Percentiles rank a stretch among this genome's conserved stretches.
Conservation (phyloP, 2,888 invertebrate genomes). For the Cephalotes varians region DNA sequence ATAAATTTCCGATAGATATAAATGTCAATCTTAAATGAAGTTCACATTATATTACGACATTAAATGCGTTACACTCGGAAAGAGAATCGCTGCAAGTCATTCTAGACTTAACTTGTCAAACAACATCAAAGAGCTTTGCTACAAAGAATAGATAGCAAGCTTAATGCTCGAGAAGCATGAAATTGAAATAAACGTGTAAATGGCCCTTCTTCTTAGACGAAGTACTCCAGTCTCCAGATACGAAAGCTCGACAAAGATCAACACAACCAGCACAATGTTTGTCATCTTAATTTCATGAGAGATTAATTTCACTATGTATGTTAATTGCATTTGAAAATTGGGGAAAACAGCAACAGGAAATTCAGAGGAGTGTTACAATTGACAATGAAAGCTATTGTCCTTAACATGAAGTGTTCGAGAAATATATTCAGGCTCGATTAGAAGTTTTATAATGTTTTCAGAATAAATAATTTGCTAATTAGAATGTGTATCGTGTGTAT, state of each 20-base stretch:
- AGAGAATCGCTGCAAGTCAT: background rate
- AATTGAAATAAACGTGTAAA: conserved; percentile 22
- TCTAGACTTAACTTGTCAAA: conserved; percentile 11
- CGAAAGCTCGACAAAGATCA: background rate
- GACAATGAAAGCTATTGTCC: background rate
- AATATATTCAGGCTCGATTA: background rate
- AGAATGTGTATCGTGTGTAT: background rate
- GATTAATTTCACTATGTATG: too few relatives aligned
- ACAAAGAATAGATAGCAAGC: background rate
- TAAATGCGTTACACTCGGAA: background rate
- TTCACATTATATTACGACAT: conserved; percentile 6
- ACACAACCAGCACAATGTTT: background rate
- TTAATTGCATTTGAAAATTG: conserved; percentile 4
- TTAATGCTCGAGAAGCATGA: background rate
- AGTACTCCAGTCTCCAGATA: background rate
- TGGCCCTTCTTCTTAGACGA: background rate
- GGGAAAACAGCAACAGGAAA: background rate
- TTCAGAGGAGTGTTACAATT: background rate
- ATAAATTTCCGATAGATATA: background rate
- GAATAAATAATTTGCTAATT: background rate
- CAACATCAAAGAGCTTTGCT: conserved; percentile 18
- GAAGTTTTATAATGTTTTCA: background rate
- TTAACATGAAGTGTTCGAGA: background rate
- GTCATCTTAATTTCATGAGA: conserved; percentile 3
- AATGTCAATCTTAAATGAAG: background rate